phyloP scores from a whole-genome alignment of 1,140 invertebrate genomes.

The Drosophila erecta region DNA sequence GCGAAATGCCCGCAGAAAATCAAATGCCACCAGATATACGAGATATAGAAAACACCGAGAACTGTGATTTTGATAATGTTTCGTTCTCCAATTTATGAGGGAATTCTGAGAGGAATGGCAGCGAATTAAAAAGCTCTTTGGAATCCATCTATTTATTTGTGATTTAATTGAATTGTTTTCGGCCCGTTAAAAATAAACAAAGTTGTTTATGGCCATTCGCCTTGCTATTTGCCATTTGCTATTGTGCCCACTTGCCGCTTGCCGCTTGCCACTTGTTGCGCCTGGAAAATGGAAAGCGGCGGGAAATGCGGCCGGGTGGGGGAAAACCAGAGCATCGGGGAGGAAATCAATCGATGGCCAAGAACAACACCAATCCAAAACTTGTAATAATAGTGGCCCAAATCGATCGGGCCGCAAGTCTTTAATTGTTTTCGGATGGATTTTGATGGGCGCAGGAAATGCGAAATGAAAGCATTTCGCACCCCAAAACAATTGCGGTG shows the following conservation, averaged over 20 bases:
- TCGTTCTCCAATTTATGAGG: not conserved
- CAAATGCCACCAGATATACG: not conserved
- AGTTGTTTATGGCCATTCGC: constrained; percentile 32
- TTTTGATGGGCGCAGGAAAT: constrained; percentile 70
- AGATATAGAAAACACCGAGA: constrained; percentile 1
- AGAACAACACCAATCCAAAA: constrained; percentile 31
- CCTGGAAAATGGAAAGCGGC: constrained; percentile 18
- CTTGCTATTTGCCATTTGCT: constrained; percentile 42
- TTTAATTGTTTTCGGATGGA: constrained; percentile 74
- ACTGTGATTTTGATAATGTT: constrained; percentile 1
- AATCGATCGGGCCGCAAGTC: constrained; percentile 31
- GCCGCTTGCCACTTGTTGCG: constrained; percentile 47
- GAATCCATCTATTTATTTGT: constrained; percentile 76
- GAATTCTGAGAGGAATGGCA: constrained; percentile 25
- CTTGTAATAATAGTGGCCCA: constrained; percentile 36
- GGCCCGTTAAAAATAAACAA: constrained; percentile 74
- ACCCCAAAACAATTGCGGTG: not conserved
- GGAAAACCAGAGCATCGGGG: not conserved
- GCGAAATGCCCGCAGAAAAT: constrained; percentile 3
- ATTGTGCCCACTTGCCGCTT: constrained; percentile 30
- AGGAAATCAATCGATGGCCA: constrained; percentile 40
- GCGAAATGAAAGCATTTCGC: constrained; percentile 68
- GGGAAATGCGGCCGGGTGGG: too few species aligned
- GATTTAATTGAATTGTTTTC: constrained; percentile 79
- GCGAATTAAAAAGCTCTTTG: constrained; percentile 69